Evolutionary conservation across 2,888 invertebrate species (phyloP), one percentile per base, ranked within the genome.

Genomic region (Notodonta ziczac): DNA sequence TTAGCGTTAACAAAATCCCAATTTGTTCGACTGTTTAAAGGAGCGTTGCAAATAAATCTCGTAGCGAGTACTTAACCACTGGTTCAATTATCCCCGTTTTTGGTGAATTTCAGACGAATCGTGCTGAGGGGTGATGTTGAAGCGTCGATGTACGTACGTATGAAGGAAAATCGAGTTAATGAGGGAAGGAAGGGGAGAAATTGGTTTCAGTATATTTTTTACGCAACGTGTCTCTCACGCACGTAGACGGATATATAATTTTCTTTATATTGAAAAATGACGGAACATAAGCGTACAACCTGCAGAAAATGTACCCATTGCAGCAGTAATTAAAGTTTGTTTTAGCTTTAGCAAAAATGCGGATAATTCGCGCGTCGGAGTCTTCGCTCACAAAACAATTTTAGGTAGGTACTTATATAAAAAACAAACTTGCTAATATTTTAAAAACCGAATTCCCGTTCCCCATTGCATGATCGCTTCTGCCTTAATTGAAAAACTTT

Each of bases 401-500:
- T 2, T 24, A 24, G 24, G 24, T 24, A 24, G 24, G 24, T 24
- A 2, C 24, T 24, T 24, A 24, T 24, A 24, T 24, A 52, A 52
- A 52, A 35, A 52, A 9, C 5, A 52, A 12, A 24, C 24, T 50
- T 10, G 13, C 5, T 5, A 50, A 8, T 9, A 52, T 52, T 52
- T 52, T 1, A 52, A 52, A 52, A 52, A 52, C n/a, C n/a, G 24
- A 52, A 51, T 16, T 50, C 16, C 16, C 59, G 32, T 61, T 67
- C 72, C 62, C 63, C 70, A 65, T 75, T 70, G 66, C 72, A 57
- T 72, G 74, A 78, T 80, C 75, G 76, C 70, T 76, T 72, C 66
- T 62, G 63, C 77, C 77, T 76, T 89, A 89, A 90, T 90, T 90
- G 87, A 85, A 88, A 89, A 91, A 90, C 82, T 89, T 90, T 83